Percentiles rank a stretch among this genome's conserved stretches.
phyloP scores from a whole-genome alignment of 2,113 vertebrate species.

The Psammodynastes pulverulentus region DNA sequence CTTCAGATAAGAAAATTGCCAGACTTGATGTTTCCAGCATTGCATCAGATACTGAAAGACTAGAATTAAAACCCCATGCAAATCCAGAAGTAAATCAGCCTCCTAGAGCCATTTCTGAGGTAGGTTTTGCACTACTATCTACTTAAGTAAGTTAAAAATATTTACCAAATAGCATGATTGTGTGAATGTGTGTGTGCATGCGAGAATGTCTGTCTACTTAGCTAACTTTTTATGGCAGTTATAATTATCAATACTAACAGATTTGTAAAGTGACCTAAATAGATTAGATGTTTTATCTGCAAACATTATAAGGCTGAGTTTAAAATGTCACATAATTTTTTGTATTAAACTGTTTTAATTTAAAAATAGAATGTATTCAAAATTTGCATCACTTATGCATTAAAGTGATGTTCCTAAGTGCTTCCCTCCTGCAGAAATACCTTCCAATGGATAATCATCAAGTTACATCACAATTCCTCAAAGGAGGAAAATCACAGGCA shows the following conservation, averaged over 20 bases:
- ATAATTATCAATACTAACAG: not conserved
- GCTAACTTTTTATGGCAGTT: not conserved
- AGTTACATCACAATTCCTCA: constrained; percentile 65
- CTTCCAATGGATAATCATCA: constrained; percentile 57
- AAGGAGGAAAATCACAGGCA: constrained; percentile 59
- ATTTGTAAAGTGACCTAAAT: not conserved
- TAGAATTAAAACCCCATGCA: constrained; percentile 79
- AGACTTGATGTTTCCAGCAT: constrained; percentile 92
- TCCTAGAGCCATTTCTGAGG: constrained; percentile 60
- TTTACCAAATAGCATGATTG: not conserved
- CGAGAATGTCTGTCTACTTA: not conserved
- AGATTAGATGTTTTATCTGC: not conserved
- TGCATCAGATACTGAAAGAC: constrained; percentile 88
- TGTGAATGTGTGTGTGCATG: not conserved
- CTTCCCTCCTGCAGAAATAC: constrained; percentile 63
- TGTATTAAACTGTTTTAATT: not conserved
- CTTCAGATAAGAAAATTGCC: constrained; percentile 86
- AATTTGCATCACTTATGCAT: not conserved
- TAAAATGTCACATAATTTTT: not conserved
- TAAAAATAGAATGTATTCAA: not conserved
- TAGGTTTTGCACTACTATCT: constrained; percentile 35
- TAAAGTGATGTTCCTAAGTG: constrained; percentile 55
- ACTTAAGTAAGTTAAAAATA: not conserved
- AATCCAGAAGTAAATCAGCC: constrained; percentile 57
- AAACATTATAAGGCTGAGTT: not conserved